Conservation (phyloP, 2,113 vertebrate species). For the Tupaia chinensis region DNA sequence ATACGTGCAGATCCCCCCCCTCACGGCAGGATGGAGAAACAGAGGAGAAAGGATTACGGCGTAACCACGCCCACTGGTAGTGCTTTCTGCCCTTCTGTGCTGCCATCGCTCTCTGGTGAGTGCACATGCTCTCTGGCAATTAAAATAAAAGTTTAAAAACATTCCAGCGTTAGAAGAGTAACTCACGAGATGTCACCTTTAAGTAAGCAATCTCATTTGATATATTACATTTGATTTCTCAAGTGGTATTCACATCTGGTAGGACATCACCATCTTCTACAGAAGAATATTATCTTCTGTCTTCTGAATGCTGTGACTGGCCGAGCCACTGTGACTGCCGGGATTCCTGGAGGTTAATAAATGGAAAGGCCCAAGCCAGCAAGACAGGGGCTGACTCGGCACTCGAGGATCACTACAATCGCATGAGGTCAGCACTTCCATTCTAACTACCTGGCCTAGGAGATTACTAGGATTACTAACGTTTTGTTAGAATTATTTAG, state of each 20-base stretch:
- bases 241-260: not conserved
- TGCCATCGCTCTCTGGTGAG: too few relatives aligned
- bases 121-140: too few relatives aligned
- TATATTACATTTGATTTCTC: not conserved
- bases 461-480: not conserved
- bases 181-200: not conserved
- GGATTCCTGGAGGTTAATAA: conserved; percentile 68
- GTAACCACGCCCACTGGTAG: too few relatives aligned
- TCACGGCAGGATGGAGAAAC: too few relatives aligned
- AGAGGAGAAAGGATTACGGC: too few relatives aligned
- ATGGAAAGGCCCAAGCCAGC: conserved; percentile 60
- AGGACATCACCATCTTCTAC: not conserved
- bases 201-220: not conserved
- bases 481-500: conserved; percentile 3
- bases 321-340: conserved; percentile 1
- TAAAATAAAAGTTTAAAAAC: not conserved
- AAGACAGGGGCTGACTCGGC: conserved; percentile 62
- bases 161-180: not conserved
- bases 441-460: not conserved
- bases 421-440: not conserved
- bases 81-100: too few relatives aligned
- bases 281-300: conserved; percentile 63
- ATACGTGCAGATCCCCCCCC: too few relatives aligned
- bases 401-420: conserved; percentile 57
- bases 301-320: conserved; percentile 73